A percentile compares a stretch with the other conserved stretches of the same genome.
Evolutionary conservation across 2,888 invertebrate species (phyloP).

Genomic region (Camponotus fellah): DNA sequence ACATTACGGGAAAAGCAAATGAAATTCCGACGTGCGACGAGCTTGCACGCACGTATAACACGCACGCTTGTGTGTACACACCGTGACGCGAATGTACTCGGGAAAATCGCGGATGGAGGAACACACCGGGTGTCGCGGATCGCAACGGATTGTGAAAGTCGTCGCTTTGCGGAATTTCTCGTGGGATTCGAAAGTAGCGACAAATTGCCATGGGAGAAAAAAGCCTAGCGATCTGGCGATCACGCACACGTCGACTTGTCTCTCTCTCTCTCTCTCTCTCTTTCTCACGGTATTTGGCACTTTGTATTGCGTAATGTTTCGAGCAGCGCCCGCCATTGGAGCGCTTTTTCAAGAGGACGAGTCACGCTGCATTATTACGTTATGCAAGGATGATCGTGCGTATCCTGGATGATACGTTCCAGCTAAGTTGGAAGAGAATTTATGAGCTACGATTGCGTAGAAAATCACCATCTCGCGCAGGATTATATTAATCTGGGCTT

Average conservation of each 20-base stretch:
- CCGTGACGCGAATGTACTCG: slow-evolving; percentile 32
- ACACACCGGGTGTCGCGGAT: slow-evolving; percentile 36
- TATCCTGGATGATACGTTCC: slow-evolving; percentile 34
- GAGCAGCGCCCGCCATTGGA: neutral
- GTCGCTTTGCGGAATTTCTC: slow-evolving; percentile 17
- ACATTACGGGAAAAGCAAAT: neutral
- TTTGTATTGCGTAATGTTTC: neutral
- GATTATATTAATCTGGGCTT: slow-evolving; percentile 15
- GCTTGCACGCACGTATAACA: neutral
- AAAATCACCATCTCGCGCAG: neutral
- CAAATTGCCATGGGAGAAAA: neutral
- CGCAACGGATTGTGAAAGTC: slow-evolving; percentile 47
- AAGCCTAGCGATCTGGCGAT: slow-evolving; percentile 4
- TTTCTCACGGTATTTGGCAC: neutral
- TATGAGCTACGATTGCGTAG: slow-evolving; percentile 5
- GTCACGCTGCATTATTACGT: slow-evolving; percentile 34
- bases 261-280: neutral
- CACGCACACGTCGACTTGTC: neutral
- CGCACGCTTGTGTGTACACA: neutral
- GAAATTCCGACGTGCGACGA: neutral
- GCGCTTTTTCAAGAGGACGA: slow-evolving; percentile 19
- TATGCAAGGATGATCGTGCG: slow-evolving; percentile 43
- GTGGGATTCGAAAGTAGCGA: slow-evolving; percentile 44
- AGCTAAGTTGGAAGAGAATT: slow-evolving; percentile 26
- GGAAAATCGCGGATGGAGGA: neutral